Evolutionary conservation across 2,888 invertebrate genomes (phyloP).

Genomic region (Microdon myrmicae): DNA sequence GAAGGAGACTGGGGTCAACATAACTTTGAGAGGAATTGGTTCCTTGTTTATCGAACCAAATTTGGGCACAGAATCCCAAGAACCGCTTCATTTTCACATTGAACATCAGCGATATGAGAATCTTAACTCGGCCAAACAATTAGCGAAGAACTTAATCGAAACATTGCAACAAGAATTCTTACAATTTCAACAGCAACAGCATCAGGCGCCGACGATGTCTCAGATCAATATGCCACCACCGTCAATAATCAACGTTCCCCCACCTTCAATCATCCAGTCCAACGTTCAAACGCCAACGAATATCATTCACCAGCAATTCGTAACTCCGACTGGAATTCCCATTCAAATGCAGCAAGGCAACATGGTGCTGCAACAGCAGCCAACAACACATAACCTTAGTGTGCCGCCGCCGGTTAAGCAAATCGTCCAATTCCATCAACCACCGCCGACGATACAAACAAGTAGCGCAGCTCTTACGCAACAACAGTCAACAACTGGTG

Average conservation of each 20-base stretch:
- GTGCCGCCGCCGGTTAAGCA: slow-evolving; percentile 48
- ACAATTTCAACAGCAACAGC: slow-evolving; percentile 55
- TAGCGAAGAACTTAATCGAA: slow-evolving; percentile 82
- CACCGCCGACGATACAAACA: slow-evolving; percentile 33
- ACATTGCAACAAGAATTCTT: slow-evolving; percentile 74
- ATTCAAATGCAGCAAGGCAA: slow-evolving; percentile 55
- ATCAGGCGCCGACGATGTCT: slow-evolving; percentile 34
- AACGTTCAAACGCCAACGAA: slow-evolving; percentile 34
- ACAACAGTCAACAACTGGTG: slow-evolving; percentile 26
- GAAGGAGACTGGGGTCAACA: slow-evolving; percentile 79
- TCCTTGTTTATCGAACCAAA: slow-evolving; percentile 71
- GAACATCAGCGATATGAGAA: slow-evolving; percentile 79
- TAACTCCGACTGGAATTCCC: slow-evolving; percentile 53
- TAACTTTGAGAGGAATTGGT: slow-evolving; percentile 77
- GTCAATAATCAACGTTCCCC: slow-evolving; percentile 53
- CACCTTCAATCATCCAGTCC: slow-evolving; percentile 50
- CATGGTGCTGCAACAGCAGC: slow-evolving; percentile 54
- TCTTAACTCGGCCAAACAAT: slow-evolving; percentile 71
- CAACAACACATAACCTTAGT: slow-evolving; percentile 51
- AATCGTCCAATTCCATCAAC: slow-evolving; percentile 45
- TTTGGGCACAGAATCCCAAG: slow-evolving; percentile 72
- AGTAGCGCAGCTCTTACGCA: slow-evolving; percentile 8
- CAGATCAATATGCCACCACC: slow-evolving; percentile 55
- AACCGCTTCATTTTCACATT: slow-evolving; percentile 80
- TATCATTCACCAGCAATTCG: slow-evolving; percentile 55